phyloP scores from a whole-genome alignment of 2,113 vertebrate species.

The Dicerorhinus sumatrensis region DNA sequence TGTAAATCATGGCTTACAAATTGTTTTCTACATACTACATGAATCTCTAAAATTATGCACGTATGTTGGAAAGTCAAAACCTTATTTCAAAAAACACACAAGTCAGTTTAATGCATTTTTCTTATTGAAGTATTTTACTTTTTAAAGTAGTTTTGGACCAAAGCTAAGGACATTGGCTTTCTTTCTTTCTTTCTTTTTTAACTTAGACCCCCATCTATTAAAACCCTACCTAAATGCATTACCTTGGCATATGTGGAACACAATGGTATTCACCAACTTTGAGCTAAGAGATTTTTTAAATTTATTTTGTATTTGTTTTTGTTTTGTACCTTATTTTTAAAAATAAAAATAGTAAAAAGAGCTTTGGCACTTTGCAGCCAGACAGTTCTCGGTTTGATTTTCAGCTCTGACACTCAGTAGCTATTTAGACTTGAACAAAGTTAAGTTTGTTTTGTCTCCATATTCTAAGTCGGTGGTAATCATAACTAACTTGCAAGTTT shows the following conservation, averaged over 20 bases:
- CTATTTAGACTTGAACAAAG: neutral
- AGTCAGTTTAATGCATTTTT: neutral
- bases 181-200: neutral
- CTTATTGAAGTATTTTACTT: slow-evolving; percentile 27
- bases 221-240: neutral
- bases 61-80: slow-evolving; percentile 26
- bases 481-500: neutral
- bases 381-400: neutral
- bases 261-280: neutral
- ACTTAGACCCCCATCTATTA: neutral
- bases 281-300: neutral
- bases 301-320: neutral
- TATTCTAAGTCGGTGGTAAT: neutral
- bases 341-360: neutral
- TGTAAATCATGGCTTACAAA: neutral
- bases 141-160: neutral
- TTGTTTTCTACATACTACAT: neutral
- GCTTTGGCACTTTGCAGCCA: neutral
- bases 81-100: neutral
- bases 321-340: neutral
- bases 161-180: neutral
- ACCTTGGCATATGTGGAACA: neutral
- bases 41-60: neutral
- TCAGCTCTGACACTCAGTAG: neutral
- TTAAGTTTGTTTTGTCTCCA: neutral